Base-by-base conservation (phyloP, 2,888 invertebrate genomes). In the Pyrrhosoma nymphula region DNA sequence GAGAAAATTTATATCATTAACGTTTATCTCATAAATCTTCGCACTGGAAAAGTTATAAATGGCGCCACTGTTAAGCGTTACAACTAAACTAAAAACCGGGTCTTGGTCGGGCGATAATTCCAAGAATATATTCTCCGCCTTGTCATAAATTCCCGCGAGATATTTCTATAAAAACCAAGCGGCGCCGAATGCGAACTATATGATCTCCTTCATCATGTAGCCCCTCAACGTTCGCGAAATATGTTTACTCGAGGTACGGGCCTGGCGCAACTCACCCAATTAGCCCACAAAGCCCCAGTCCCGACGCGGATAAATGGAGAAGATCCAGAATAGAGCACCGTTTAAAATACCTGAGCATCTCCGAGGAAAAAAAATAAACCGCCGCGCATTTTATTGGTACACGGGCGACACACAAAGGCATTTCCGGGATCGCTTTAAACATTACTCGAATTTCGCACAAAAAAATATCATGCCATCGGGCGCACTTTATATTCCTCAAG, bases 331-430 rank as follows among this genome's bases (percentile, higher is more conserved):
- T 82, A 35, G 35, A n/a, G 35, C 82, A 47, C 47, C 30, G 35
- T 82, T 82, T 82, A 82, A 82, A 82, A 82, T 82, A 82, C 82
- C 82, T 82, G 82, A 35, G 35, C 30, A n/a, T n/a, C 26, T n/a
- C 69, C 0, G n/a, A 20, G 60, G 69, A 35, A 82, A 82, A 35
- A 82, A 35, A 35, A 30, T 8, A 82, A 82, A 23, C 10, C 35
- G 35, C 82, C 1, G 82, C 35, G 18, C n/a, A 60, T 69, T 69
- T 69, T 4, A 35, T 82, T 82, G 82, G 82, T 82, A 82, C 82
- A 69, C n/a, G 69, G 69, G 60, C 60, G 20, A 69, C 35, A 16
- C 60, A 35, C n/a, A n/a, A 23, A 82, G 82, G 82, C 82, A 82
- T 82, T 82, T 82, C 82, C 82, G 82, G 82, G 82, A 82, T 82